phyloP scores from a whole-genome alignment of 2,888 invertebrate species.

The Brenthis daphne region DNA sequence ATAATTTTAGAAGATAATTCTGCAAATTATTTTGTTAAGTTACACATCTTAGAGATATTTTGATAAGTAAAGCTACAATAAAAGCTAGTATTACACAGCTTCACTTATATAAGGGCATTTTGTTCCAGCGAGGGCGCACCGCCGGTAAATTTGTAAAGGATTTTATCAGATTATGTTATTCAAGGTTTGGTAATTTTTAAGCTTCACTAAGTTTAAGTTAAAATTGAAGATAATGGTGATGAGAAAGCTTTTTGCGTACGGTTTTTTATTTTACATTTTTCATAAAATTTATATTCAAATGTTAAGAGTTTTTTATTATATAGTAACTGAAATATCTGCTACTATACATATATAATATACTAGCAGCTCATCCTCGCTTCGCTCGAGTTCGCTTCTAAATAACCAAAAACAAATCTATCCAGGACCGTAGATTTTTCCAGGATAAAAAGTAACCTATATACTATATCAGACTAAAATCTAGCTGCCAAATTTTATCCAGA shows the following conservation, averaged over 20 bases:
- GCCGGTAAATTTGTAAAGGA: constrained; percentile 17
- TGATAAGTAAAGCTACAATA: not conserved
- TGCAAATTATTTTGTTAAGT: not conserved
- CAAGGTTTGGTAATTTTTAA: constrained; percentile 20
- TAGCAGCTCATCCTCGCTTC: too few species aligned
- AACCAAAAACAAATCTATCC: too few species aligned
- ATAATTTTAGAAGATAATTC: too few species aligned
- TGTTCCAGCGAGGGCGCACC: constrained; percentile 1
- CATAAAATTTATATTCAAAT: too few species aligned
- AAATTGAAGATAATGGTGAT: constrained; percentile 15
- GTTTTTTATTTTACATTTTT: constrained; percentile 7
- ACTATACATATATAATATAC: too few species aligned
- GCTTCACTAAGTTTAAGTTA: constrained; percentile 19
- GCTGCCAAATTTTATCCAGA: too few species aligned
- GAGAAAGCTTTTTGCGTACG: constrained; percentile 13
- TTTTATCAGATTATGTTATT: constrained; percentile 20
- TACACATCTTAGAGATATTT: not conserved
- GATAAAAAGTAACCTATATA: too few species aligned
- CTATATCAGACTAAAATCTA: too few species aligned
- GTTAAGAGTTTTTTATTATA: too few species aligned
- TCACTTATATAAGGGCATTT: not conserved
- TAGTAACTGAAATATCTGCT: too few species aligned
- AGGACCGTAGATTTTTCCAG: too few species aligned
- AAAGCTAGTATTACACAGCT: not conserved
- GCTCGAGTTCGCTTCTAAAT: too few species aligned